These are phyloP conservation scores for Zaprionus vittiger DNA, from an alignment of 1,140 invertebrate species.

Conservation along the genomic window DNA sequence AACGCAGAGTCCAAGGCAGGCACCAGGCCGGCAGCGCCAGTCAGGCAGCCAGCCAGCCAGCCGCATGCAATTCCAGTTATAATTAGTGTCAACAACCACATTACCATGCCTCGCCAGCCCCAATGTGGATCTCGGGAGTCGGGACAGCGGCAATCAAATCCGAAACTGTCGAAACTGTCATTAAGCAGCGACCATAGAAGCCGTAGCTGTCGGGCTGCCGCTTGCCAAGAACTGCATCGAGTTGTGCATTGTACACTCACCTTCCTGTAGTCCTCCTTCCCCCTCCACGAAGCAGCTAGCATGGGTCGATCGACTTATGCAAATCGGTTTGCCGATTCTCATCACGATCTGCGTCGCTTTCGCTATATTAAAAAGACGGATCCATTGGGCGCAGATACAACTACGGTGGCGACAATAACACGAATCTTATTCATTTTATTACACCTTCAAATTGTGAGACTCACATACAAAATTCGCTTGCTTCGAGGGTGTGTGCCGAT, in stretches of 20 bases:
- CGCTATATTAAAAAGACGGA: conserved; percentile 57
- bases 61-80: conserved; percentile 75
- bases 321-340: conserved; percentile 42
- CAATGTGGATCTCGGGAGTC: conserved; percentile 3
- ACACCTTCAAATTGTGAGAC: conserved; percentile 43
- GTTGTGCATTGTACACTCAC: not conserved
- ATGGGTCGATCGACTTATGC: conserved; percentile 28
- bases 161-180: conserved; percentile 77
- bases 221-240: conserved; percentile 65
- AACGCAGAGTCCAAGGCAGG: conserved; percentile 48
- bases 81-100: conserved; percentile 83
- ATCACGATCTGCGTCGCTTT: conserved; percentile 72
- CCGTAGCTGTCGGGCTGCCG: not conserved
- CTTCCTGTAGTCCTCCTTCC: conserved; percentile 11
- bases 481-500: not conserved
- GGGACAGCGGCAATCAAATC: conserved; percentile 66
- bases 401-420: conserved; percentile 36
- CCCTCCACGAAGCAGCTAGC: conserved; percentile 16
- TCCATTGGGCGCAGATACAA: conserved; percentile 8
- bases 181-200: conserved; percentile 60
- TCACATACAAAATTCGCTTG: conserved; percentile 49
- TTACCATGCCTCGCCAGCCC: conserved; percentile 62
- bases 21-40: conserved; percentile 35
- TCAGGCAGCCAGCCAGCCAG: conserved; percentile 28
- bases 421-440: conserved; percentile 63